phyloP scores from a whole-genome alignment of 2,113 vertebrate species.

The Hyla sarda region DNA sequence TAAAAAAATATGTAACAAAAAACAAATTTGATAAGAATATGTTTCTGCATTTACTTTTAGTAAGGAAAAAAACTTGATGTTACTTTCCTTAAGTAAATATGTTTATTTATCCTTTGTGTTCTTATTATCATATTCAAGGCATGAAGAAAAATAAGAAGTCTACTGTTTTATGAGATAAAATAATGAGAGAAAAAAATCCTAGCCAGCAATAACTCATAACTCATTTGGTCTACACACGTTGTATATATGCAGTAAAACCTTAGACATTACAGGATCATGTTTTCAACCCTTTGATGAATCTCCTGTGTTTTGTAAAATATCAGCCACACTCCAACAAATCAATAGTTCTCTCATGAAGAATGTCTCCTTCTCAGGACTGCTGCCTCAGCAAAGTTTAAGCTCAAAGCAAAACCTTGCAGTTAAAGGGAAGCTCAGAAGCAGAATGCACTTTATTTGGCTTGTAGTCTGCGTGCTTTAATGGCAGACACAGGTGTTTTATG shows the following conservation, averaged over 20 bases:
- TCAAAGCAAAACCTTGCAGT: constrained; percentile 4
- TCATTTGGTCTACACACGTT: constrained; percentile 18
- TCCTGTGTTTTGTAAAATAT: constrained; percentile 53
- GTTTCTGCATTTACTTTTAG: background rate
- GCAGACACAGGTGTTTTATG: background rate
- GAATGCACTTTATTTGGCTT: background rate
- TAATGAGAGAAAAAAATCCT: constrained; percentile 32
- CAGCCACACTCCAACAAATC: constrained; percentile 48
- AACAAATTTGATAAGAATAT: background rate
- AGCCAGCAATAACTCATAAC: constrained; percentile 8
- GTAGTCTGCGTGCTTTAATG: background rate
- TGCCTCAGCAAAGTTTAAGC: constrained; percentile 29
- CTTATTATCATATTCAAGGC: background rate
- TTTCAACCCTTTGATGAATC: constrained; percentile 50
- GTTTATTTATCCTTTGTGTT: background rate
- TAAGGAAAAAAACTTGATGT: background rate
- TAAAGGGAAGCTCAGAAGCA: constrained; percentile 11
- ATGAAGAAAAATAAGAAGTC: background rate
- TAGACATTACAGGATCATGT: constrained; percentile 41
- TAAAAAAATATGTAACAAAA: background rate
- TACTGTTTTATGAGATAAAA: constrained; percentile 7
- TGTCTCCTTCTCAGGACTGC: constrained; percentile 40
- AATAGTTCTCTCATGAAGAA: constrained; percentile 56
- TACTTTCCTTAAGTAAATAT: background rate
- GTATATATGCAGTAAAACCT: constrained; percentile 36